Evolutionary conservation across 2,797 vertebrate species (phyloP).

Genomic region (Benthosema pterotum): DNA sequence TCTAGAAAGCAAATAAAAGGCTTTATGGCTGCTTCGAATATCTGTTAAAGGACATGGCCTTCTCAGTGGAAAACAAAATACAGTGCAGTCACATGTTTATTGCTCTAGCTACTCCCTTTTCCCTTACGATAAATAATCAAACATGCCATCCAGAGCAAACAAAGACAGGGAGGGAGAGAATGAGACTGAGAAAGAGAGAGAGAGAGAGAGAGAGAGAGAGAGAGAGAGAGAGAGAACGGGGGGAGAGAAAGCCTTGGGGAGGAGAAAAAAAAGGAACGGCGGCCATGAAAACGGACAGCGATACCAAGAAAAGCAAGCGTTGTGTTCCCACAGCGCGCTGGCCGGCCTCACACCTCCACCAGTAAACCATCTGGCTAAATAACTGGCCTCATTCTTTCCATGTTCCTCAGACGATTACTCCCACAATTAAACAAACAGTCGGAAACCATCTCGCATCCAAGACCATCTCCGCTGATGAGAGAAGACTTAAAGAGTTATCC

Average conservation of each 20-base stretch:
- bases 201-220: conserved; percentile 61
- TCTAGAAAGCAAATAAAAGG: conserved; percentile 83
- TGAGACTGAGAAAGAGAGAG: conserved; percentile 76
- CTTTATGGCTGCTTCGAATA: conserved; percentile 86
- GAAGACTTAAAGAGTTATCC: conserved; percentile 18
- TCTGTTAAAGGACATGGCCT: conserved; percentile 91
- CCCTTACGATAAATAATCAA: conserved; percentile 98
- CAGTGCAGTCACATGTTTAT: conserved; percentile 93
- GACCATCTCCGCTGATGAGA: conserved; percentile 66
- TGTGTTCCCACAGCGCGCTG: conserved; percentile 90
- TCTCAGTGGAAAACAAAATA: conserved; percentile 96
- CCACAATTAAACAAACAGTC: conserved; percentile 95
- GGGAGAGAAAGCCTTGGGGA: neutral
- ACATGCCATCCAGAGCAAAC: conserved; percentile 98
- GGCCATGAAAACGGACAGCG: conserved; percentile 88
- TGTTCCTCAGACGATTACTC: conserved; percentile 90
- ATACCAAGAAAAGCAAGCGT: conserved; percentile 93
- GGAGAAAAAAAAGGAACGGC: conserved; percentile 74
- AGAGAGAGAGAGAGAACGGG: conserved; percentile 43
- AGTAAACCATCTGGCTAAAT: conserved; percentile 96
- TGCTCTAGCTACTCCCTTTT: conserved; percentile 93
- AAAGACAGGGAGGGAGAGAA: conserved; percentile 66
- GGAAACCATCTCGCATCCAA: conserved; percentile 75
- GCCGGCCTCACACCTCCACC: conserved; percentile 94
- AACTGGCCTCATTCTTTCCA: conserved; percentile 95